Base-by-base conservation (phyloP, 2,888 invertebrate genomes). In the Nezara viridula region DNA sequence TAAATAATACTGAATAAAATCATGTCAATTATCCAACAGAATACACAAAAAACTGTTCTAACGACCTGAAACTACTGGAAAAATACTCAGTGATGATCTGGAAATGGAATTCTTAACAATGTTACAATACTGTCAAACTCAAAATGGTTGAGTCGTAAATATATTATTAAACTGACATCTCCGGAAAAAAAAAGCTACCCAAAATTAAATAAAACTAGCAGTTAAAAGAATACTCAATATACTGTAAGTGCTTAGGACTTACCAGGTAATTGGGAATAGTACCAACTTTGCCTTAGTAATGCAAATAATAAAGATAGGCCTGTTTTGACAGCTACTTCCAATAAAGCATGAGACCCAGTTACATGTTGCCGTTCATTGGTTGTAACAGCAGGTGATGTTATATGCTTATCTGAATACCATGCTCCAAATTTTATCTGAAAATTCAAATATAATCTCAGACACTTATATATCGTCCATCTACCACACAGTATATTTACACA, bases 261-360 rank as follows among this genome's bases (percentile, higher is more conserved):
- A 90, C 93, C 93, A 73, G 93, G 91, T 32, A 92, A 91, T 55
- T 92, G 92, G 90, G 93, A 93, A 55, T 92, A 93, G 91, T 93
- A 93, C 95, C 95, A 95, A 92, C 94, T 95, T 91, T 95, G 94
- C 90, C 93, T 92, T 37, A 95, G 92, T 47, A 95, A 92, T 14
- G 94, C 94, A 92, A 95, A 95, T 44, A 95, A 91, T 85, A 95
- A 92, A 90, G 94, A 94, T 12, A 95, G 92, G 1, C 95, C 95
- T 73, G 95, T 95, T 92, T 94, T 94, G 2, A 95, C 94, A 12
- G 95, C 95, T 91, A 95, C 93, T 92, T 95, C 95, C 85, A 95
- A 92, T 89, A 95, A 92, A 4, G 94, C 95, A 91, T 94, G 94
- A 60, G 94, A 93, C 55, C 94, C 94, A 77, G 92, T 92, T 55